These are phyloP conservation scores for Buathra laborator DNA, from an alignment of 2,888 invertebrate genomes.

Conservation along the genomic window DNA sequence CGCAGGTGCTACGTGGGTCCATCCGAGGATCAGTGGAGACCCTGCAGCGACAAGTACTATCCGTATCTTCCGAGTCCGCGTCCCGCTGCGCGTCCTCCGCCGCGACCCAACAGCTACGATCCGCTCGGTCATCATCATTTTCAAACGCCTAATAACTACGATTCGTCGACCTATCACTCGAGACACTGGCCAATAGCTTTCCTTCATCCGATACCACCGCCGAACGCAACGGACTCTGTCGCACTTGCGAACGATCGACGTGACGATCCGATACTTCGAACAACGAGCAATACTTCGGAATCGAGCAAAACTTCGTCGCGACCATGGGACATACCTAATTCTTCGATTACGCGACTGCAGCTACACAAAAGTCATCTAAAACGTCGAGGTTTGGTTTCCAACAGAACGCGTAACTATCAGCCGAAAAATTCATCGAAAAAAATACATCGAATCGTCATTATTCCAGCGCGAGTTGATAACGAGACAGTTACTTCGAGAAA, in stretches of 20 bases:
- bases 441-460: conserved; percentile 41
- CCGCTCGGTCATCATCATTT: not conserved
- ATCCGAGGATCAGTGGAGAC: conserved; percentile 93
- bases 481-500: not conserved
- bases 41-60: conserved; percentile 93
- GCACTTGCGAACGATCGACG: conserved; percentile 68
- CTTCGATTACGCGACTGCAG: conserved; percentile 33
- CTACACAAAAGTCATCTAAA: conserved; percentile 56
- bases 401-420: not conserved
- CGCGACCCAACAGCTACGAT: conserved; percentile 27
- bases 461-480: conserved; percentile 14
- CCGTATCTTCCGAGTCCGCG: conserved; percentile 86
- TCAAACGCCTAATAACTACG: conserved; percentile 75
- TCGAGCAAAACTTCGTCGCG: not conserved
- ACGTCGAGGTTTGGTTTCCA: conserved; percentile 49
- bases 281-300: not conserved
- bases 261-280: conserved; percentile 20
- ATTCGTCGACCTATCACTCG: conserved; percentile 68
- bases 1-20: conserved; percentile 94
- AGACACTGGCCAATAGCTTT: conserved; percentile 93
- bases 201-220: conserved; percentile 92
- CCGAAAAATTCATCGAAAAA: conserved; percentile 20
- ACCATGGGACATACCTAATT: not conserved
- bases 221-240: conserved; percentile 88
- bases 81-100: conserved; percentile 75